Percentiles rank a stretch among this genome's conserved stretches.
phyloP scores from a whole-genome alignment of 2,888 invertebrate genomes.

The Onchidella celtica region DNA sequence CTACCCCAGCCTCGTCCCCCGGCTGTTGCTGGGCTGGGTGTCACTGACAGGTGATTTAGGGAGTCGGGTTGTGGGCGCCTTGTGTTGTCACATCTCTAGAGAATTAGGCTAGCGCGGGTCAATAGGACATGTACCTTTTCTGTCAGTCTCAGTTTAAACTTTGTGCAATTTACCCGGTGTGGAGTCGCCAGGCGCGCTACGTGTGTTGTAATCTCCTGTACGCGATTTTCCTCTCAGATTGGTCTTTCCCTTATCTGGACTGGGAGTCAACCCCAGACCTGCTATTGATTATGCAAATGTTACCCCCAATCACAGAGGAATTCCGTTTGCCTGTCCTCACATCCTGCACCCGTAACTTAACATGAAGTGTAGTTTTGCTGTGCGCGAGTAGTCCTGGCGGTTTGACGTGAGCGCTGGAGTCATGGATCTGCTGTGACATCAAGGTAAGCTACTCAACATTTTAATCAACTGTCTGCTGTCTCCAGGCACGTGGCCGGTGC shows the following conservation, averaged over 20 bases:
- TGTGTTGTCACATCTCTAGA: background rate
- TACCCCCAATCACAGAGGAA: background rate
- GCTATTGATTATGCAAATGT: constrained; percentile 31
- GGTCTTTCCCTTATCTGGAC: background rate
- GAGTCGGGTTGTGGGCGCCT: background rate
- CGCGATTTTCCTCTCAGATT: background rate
- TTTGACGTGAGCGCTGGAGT: background rate
- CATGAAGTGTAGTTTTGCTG: background rate
- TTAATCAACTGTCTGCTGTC: too few species aligned
- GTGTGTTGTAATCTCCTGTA: background rate
- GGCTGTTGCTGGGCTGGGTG: background rate
- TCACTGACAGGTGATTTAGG: background rate
- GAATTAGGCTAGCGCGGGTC: background rate
- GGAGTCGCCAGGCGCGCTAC: background rate
- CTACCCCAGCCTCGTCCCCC: background rate
- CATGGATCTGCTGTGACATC: background rate
- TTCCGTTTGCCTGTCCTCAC: background rate
- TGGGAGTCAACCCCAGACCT: background rate
- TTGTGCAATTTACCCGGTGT: too few species aligned
- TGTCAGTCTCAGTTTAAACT: too few species aligned
- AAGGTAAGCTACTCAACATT: constrained; percentile 34
- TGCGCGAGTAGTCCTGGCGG: too few species aligned
- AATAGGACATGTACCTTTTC: too few species aligned
- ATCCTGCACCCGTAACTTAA: background rate
- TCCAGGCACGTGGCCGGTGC: too few species aligned